Conservation (phyloP, 1,140 invertebrate genomes). For the Rhagoletis zephyria region DNA sequence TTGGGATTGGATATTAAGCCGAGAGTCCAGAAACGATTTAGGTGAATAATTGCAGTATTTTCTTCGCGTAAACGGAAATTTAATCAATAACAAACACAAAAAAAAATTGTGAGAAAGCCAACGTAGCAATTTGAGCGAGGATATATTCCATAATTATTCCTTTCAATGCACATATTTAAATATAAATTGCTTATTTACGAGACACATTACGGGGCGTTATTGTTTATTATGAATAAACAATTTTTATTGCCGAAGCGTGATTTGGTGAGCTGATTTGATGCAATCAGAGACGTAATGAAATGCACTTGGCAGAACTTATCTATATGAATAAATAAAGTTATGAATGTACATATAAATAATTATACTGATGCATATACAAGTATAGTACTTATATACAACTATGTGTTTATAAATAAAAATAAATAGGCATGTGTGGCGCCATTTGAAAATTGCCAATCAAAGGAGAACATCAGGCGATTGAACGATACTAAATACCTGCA, state of each 20-base stretch:
- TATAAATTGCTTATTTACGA: constrained; percentile 10
- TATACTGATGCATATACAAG: no score
- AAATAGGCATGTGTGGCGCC: background rate
- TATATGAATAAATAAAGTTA: background rate
- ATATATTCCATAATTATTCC: no score
- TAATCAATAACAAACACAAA: no score
- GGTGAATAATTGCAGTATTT: no score
- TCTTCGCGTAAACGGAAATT: no score
- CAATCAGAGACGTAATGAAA: background rate
- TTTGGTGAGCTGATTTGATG: background rate
- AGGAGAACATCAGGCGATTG: background rate
- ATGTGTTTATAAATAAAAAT: no score
- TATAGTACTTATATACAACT: no score
- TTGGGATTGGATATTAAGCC: no score
- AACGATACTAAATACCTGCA: no score
- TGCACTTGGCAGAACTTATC: background rate
- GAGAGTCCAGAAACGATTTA: no score
- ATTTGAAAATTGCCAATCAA: constrained; percentile 13
- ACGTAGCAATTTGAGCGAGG: no score
- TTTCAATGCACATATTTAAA: background rate
- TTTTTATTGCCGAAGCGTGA: background rate
- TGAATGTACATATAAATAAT: background rate
- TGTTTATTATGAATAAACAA: constrained; percentile 52
- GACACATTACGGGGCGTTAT: background rate
- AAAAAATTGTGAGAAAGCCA: no score